These are phyloP conservation scores for Drosophila bocki DNA, from an alignment of 1,140 invertebrate species.

Conservation along the genomic window DNA sequence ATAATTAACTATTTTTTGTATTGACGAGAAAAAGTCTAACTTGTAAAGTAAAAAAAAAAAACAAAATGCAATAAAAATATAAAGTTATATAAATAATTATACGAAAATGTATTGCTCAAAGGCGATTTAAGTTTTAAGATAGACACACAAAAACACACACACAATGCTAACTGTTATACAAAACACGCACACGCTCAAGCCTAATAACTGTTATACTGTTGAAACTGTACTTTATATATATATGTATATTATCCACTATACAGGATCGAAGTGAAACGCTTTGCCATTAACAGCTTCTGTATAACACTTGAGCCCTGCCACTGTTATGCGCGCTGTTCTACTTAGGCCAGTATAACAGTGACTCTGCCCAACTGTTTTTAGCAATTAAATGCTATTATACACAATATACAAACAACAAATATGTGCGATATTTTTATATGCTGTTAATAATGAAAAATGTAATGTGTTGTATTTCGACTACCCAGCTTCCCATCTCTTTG, in stretches of 20 bases:
- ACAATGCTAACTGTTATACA: conserved; percentile 76
- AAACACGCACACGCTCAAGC: conserved; percentile 39
- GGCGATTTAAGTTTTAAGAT: conserved; percentile 41
- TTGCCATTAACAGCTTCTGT: conserved; percentile 35
- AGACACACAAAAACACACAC: conserved; percentile 39
- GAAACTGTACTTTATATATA: conserved; percentile 58
- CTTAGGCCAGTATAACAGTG: conserved; percentile 18
- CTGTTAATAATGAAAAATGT: conserved; percentile 41
- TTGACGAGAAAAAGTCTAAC: conserved; percentile 53
- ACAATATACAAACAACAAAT: conserved; percentile 5
- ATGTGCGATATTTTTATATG: conserved; percentile 72
- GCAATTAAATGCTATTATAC: conserved; percentile 34
- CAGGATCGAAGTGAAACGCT: conserved; percentile 30
- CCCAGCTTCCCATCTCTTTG: conserved; percentile 4
- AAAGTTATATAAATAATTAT: conserved; percentile 8
- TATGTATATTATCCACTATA: conserved; percentile 14
- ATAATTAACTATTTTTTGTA: conserved; percentile 26
- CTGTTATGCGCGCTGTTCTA: not conserved
- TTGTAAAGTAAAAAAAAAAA: not conserved
- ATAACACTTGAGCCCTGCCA: conserved; percentile 13
- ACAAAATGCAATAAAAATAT: conserved; percentile 2
- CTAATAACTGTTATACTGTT: conserved; percentile 66
- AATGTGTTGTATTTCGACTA: conserved; percentile 32
- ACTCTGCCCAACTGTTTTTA: conserved; percentile 18
- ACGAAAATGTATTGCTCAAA: conserved; percentile 40